Percentiles rank a stretch among this genome's conserved stretches.
Evolutionary conservation across 2,888 invertebrate species (phyloP).

Genomic region (Asteroscopus sphinx): DNA sequence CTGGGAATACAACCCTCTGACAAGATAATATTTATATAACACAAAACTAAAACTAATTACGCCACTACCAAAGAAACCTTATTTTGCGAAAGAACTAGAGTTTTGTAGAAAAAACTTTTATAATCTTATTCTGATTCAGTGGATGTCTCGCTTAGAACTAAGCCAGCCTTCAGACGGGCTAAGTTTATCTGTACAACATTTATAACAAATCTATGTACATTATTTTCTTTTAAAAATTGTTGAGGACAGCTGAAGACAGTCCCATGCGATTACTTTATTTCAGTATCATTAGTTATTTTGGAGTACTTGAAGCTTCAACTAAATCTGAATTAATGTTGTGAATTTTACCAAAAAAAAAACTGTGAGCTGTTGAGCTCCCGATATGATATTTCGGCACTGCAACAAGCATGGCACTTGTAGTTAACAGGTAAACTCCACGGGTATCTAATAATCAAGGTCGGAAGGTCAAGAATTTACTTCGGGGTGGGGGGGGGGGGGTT

Average conservation of each 20-base stretch:
- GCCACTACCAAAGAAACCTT: neutral
- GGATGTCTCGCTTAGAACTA: slow-evolving; percentile 4
- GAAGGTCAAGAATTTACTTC: too few species aligned
- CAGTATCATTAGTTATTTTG: slow-evolving; percentile 5
- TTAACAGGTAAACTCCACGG: too few species aligned
- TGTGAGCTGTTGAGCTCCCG: too few species aligned
- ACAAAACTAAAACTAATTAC: slow-evolving; percentile 23
- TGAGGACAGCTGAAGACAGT: neutral
- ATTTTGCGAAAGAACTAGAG: slow-evolving; percentile 5
- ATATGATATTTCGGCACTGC: too few species aligned
- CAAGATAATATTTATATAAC: neutral
- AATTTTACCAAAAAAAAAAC: too few species aligned
- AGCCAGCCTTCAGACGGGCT: slow-evolving; percentile 1
- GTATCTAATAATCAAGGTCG: too few species aligned
- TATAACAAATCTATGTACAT: slow-evolving; percentile 8
- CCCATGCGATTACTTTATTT: neutral
- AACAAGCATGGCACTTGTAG: too few species aligned
- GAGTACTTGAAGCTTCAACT: neutral
- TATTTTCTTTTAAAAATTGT: neutral
- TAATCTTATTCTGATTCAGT: slow-evolving; percentile 24
- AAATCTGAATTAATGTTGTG: neutral
- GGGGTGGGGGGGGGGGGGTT: too few species aligned
- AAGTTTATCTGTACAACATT: slow-evolving; percentile 6
- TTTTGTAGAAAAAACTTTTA: slow-evolving; percentile 21
- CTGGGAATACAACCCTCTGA: too few species aligned